These are phyloP conservation scores for Arion vulgaris DNA, from an alignment of 1,140 invertebrate species.

Conservation along the genomic window DNA sequence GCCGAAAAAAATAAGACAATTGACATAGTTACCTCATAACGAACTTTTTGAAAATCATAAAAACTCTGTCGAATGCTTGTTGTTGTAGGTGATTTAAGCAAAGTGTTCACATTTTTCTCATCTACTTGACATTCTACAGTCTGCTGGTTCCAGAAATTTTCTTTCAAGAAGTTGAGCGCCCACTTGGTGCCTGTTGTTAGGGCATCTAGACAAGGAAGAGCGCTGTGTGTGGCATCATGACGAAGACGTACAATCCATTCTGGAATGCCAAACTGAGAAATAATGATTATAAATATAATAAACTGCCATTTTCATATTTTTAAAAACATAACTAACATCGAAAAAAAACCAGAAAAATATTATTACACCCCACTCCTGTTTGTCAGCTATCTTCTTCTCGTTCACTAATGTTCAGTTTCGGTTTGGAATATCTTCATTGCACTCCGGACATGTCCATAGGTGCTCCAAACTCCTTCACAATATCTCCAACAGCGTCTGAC, in stretches of 20 bases:
- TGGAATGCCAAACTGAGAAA: slow-evolving; percentile 50
- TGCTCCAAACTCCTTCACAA: no score
- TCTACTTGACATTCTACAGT: background rate
- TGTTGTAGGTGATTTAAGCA: background rate
- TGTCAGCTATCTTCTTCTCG: no score
- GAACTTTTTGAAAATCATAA: slow-evolving; percentile 32
- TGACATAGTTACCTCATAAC: slow-evolving; percentile 31
- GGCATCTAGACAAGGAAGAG: slow-evolving; percentile 43
- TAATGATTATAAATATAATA: slow-evolving; percentile 1
- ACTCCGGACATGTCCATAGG: no score
- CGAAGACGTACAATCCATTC: slow-evolving; percentile 52
- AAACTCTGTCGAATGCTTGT: slow-evolving; percentile 5
- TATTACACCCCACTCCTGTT: no score
- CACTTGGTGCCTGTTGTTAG: slow-evolving; percentile 40
- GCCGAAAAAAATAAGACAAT: background rate
- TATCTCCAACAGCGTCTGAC: no score
- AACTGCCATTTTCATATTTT: no score
- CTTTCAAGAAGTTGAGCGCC: slow-evolving; percentile 47
- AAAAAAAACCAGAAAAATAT: no score
- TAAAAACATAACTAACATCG: no score
- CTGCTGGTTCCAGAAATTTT: slow-evolving; percentile 46
- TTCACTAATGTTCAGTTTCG: no score
- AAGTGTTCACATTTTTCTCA: background rate
- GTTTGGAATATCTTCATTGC: no score
- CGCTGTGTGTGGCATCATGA: slow-evolving; percentile 46